Conservation (phyloP, 2,888 invertebrate species). For the Julus scanicus region DNA sequence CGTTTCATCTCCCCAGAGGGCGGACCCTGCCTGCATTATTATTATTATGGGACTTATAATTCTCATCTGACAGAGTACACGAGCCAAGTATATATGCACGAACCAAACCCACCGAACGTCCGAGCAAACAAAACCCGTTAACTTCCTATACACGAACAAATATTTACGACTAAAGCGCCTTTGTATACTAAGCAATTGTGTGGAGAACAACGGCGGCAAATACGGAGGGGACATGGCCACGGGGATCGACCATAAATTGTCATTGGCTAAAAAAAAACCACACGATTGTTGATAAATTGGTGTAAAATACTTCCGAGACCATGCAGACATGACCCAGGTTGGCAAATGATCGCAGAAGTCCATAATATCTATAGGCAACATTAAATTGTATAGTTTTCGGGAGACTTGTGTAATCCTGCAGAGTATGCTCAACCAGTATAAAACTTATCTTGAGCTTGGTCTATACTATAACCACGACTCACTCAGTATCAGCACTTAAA, state of each 20-base stretch:
- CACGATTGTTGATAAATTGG: no score
- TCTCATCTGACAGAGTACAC: neutral
- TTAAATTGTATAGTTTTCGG: no score
- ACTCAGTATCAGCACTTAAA: no score
- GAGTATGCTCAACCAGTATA: no score
- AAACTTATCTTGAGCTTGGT: no score
- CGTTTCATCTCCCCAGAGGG: slow-evolving; percentile 19
- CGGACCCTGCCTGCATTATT: neutral
- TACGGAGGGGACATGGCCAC: neutral
- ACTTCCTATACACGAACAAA: slow-evolving; percentile 43
- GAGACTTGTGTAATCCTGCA: no score
- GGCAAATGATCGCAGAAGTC: no score
- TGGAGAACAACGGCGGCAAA: slow-evolving; percentile 25
- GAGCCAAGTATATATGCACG: neutral
- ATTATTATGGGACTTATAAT: neutral
- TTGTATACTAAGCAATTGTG: slow-evolving; percentile 14
- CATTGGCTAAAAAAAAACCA: neutral
- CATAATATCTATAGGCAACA: no score
- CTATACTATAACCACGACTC: no score
- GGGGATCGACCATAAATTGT: neutral
- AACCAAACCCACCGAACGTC: neutral
- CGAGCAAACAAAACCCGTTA: slow-evolving; percentile 28
- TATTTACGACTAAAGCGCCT: slow-evolving; percentile 34
- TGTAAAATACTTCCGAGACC: no score
- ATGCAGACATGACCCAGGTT: no score